Evolutionary conservation across 2,888 invertebrate genomes (phyloP).

Genomic region (Petrolisthes manimaculis): DNA sequence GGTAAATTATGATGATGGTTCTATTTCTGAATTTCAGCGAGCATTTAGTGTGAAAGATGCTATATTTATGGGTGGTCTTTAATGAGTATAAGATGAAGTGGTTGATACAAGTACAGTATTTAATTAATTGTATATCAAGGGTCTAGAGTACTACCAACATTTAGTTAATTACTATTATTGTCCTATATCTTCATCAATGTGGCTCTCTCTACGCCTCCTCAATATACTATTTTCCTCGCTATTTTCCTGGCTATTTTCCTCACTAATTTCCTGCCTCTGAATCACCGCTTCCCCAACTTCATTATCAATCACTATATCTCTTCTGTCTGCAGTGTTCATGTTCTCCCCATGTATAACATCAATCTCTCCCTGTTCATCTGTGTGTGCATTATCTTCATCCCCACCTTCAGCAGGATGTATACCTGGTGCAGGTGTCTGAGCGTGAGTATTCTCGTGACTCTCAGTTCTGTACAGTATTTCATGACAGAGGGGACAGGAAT

Average conservation of each 20-base stretch:
- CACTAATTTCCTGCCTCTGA: neutral
- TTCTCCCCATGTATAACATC: conserved; percentile 51
- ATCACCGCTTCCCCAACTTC: conserved; percentile 50
- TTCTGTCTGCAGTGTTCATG: conserved; percentile 28
- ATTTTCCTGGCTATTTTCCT: neutral
- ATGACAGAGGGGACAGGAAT: conserved; percentile 93
- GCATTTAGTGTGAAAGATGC: no score
- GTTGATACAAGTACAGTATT: neutral
- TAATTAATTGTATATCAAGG: neutral
- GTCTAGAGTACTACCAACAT: neutral
- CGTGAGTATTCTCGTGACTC: conserved; percentile 67
- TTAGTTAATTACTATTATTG: conserved; percentile 36
- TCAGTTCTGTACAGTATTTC: conserved; percentile 78
- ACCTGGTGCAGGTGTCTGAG: neutral
- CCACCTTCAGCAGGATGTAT: neutral
- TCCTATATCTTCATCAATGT: conserved; percentile 55
- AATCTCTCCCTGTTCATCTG: conserved; percentile 43
- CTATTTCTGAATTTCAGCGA: no score
- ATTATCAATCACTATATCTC: conserved; percentile 48
- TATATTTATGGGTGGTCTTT: no score
- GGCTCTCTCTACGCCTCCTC: conserved; percentile 33
- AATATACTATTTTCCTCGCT: conserved; percentile 36
- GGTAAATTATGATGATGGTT: no score
- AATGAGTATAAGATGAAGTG: no score
- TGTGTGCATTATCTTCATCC: neutral